Conservation (phyloP, 2,113 vertebrate genomes). For the Pedetes capensis region DNA sequence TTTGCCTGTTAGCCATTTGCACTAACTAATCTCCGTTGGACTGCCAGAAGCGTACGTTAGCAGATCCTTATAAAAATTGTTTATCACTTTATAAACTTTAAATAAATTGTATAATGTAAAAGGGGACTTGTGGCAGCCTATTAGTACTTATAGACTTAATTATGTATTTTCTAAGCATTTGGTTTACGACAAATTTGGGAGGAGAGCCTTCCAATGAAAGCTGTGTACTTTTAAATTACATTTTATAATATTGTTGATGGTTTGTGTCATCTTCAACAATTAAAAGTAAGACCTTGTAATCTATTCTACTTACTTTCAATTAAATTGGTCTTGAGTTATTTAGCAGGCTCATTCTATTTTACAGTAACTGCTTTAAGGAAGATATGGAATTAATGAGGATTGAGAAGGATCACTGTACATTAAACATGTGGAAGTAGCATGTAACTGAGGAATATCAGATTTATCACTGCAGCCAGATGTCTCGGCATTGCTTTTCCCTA, state of each 20-base stretch:
- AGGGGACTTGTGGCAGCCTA: background rate
- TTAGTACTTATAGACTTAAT: conserved; percentile 21
- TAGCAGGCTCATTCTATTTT: conserved; percentile 43
- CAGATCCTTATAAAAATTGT: conserved; percentile 2
- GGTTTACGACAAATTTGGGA: background rate
- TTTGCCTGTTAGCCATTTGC: background rate
- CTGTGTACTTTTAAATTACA: conserved; percentile 14
- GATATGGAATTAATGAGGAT: conserved; percentile 29
- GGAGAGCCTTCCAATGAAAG: conserved; percentile 20
- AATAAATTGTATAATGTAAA: conserved; percentile 6
- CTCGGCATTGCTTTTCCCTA: background rate
- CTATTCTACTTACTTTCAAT: conserved; percentile 24
- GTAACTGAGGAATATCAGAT: background rate
- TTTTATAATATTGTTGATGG: conserved; percentile 1
- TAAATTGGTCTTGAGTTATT: conserved; percentile 55
- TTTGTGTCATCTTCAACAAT: conserved; percentile 38
- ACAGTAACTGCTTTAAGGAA: conserved; percentile 16
- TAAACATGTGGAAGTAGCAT: background rate
- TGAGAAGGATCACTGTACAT: conserved; percentile 20
- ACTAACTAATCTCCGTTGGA: background rate
- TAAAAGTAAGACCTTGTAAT: conserved; percentile 39
- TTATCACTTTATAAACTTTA: conserved; percentile 33
- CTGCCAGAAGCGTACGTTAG: background rate
- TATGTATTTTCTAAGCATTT: background rate
- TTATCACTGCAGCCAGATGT: background rate